A percentile compares a stretch with the other conserved stretches of the same genome.
phyloP scores from a whole-genome alignment of 2,888 invertebrate species.

The Netelia fuscicornis region DNA sequence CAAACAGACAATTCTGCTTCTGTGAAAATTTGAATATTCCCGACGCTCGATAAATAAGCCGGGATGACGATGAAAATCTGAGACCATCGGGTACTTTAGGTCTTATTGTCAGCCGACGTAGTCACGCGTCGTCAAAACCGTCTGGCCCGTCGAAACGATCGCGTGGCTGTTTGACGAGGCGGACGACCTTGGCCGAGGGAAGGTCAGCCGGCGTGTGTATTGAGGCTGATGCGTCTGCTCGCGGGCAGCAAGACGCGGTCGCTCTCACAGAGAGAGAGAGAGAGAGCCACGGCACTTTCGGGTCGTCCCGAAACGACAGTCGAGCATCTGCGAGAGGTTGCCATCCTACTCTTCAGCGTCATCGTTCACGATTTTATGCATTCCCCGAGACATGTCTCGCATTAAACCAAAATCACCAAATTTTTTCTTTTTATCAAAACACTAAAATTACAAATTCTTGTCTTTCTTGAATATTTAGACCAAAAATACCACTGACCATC shows the following conservation, averaged over 20 bases:
- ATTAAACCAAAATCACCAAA: no score
- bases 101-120: constrained; percentile 19
- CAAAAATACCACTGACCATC: no score
- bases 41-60: no score
- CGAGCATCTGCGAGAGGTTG: constrained; percentile 39
- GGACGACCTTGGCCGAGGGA: constrained; percentile 77
- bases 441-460: no score
- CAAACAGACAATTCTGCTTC: no score
- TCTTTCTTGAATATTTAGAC: no score
- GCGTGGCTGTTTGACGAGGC: constrained; percentile 75
- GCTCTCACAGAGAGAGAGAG: constrained; percentile 10
- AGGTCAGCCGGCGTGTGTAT: constrained; percentile 67
- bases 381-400: background rate
- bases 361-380: constrained; percentile 34
- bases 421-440: no score
- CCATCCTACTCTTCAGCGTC: constrained; percentile 29
- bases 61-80: background rate
- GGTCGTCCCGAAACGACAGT: constrained; percentile 56
- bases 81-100: background rate
- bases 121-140: constrained; percentile 73
- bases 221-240: constrained; percentile 41
- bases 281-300: constrained; percentile 21
- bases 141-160: constrained; percentile 74
- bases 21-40: no score
- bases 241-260: constrained; percentile 35